phyloP scores from a whole-genome alignment of 1,140 invertebrate species.

The Pristionchus pacificus region DNA sequence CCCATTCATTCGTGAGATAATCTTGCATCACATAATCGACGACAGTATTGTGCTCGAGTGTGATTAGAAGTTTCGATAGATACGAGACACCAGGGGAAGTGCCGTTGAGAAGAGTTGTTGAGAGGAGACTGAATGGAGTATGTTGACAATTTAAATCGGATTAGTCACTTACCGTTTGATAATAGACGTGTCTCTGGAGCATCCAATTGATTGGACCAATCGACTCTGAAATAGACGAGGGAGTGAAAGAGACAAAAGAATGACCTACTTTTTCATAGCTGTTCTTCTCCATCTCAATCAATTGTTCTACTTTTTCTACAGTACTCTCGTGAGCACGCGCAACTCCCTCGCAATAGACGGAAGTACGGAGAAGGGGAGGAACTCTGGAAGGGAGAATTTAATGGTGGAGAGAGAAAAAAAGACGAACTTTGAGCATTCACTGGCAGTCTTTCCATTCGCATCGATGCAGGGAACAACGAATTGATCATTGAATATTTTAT shows the following conservation, averaged over 20 bases:
- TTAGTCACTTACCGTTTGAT: neutral
- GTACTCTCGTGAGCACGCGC: neutral
- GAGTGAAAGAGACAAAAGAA: neutral
- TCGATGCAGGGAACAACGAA: too few species aligned
- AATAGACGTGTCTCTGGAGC: neutral
- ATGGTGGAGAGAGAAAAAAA: neutral
- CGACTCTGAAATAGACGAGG: neutral
- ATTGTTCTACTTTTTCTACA: neutral
- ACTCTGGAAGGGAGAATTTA: neutral
- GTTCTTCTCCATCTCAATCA: neutral
- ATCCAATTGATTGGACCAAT: neutral
- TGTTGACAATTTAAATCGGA: neutral
- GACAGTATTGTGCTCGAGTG: neutral
- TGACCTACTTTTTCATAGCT: neutral
- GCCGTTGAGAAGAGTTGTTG: neutral
- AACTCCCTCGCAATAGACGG: neutral
- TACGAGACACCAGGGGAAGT: neutral
- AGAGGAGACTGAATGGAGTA: neutral
- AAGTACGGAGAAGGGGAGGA: neutral
- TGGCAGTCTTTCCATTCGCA: too few species aligned
- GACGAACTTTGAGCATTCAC: too few species aligned
- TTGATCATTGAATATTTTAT: neutral
- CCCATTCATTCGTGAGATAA: neutral
- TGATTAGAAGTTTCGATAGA: neutral
- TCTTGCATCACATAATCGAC: neutral